Base-by-base conservation (phyloP, 1,140 invertebrate species). In the Drosophila kohkoa region DNA sequence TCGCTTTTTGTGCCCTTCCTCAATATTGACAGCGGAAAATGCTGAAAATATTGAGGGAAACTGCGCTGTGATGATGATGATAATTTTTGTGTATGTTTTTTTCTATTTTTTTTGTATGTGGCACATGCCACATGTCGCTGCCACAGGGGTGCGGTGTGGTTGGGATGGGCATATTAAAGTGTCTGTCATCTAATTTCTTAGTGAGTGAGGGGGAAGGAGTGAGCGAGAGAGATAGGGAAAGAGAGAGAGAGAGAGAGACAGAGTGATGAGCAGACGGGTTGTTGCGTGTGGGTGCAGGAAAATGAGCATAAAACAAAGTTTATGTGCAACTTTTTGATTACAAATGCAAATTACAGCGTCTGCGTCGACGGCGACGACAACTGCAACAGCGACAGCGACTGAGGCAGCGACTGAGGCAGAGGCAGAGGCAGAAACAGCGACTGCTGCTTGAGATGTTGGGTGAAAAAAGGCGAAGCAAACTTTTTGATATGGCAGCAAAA, bases 281-380 rank as follows among this genome's bases (percentile, higher is more conserved):
- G 13, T 45, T 64, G 46, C 67, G 76, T 48, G 59, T 77, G 70
- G 46, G 76, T 64, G 63, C 43, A 71, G 77, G 70, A 88, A 87
- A 87, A 83, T 87, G 83, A 87, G 83, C 83, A 88, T 87, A 80
- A 87, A 88, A 87, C 80, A 87, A 87, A 87, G 83, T 87, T 88
- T 80, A 89, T 89, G 79, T 79, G 85, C 75, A 89, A 89, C 85
- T 89, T 89, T 89, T 89, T 89, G 86, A 90, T 89, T 89, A 88
- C 85, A 83, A 89, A 88, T 88, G 85, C 85, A 88, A 88, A 88
- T 88, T 88, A 88, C 85, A 89, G 51, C 77, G 80, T 74, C 66
- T 52, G 30, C 65, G 48, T 48, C 41, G 20, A 30, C 55, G 20
- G 16, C 20, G 38, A 20, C 66, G 20, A 20, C 45, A 35, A 55